phyloP scores from a whole-genome alignment of 37 sponge, comb jelly and placozoan genomes.

The Tethya wilhelma region DNA sequence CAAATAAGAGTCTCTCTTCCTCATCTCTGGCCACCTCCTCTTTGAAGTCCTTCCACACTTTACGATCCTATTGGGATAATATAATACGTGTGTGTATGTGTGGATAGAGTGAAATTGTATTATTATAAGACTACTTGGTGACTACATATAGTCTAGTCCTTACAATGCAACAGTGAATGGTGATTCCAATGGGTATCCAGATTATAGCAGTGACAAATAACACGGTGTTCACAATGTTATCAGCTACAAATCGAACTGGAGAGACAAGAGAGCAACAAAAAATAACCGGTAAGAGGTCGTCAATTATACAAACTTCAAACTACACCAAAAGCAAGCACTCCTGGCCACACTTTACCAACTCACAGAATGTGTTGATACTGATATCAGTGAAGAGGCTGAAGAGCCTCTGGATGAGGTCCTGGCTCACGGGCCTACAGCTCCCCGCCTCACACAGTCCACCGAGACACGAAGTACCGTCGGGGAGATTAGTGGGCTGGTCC shows the following conservation, averaged over 20 bases:
- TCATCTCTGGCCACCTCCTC: not conserved
- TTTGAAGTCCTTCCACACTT: not conserved
- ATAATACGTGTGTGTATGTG: not conserved
- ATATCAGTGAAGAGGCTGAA: slow-evolving; percentile 28
- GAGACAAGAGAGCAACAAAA: not conserved
- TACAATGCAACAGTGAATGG: slow-evolving; percentile 17
- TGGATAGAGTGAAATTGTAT: not conserved
- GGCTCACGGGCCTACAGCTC: slow-evolving; percentile 26
- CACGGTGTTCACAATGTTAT: slow-evolving; percentile 59
- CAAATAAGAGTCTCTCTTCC: not conserved
- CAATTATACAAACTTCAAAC: not conserved
- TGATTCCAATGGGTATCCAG: slow-evolving; percentile 16
- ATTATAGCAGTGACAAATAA: slow-evolving; percentile 11
- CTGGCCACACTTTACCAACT: not conserved
- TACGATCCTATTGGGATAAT: slow-evolving; percentile 11
- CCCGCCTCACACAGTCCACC: slow-evolving; percentile 46
- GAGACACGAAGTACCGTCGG: slow-evolving; percentile 41
- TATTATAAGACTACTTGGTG: not conserved
- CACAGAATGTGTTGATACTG: slow-evolving; percentile 29
- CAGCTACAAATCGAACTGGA: slow-evolving; percentile 21
- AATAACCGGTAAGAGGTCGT: not conserved
- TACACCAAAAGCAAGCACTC: not conserved
- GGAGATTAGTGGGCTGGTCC: not conserved
- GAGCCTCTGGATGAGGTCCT: slow-evolving; percentile 27
- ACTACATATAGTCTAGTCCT: not conserved